Base-by-base conservation (phyloP, 1,140 invertebrate genomes). In the Papilio dardanus region DNA sequence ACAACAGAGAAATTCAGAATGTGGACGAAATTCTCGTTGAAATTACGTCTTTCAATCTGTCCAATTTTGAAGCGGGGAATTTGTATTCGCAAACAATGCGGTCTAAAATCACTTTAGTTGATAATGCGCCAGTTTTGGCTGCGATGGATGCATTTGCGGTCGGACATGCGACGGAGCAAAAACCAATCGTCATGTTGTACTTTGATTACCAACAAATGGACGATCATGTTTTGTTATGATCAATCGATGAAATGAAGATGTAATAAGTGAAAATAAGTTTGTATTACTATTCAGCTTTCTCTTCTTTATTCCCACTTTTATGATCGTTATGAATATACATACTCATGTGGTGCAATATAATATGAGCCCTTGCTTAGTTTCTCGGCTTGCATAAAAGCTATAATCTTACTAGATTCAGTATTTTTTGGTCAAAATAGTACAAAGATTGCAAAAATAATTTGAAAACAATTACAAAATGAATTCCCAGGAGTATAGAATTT, bases 101-200 rank as follows among this genome's bases (percentile, higher is more conserved):
- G 71, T 73, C 71, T 54, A 73, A 73, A 73, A 73, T 73, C 71
- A 73, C 71, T 73, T 73, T 73, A 73, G 71, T 73, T 73, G 71
- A 73, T 73, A 73, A 54, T 73, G 42, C 71, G 46, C 24, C 71
- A 73, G 71, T 73, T 73, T 73, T 54, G 71, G 69, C n/a, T 54
- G 71, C 71, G 42, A 73, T 46, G 68, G 68, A 71, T 73, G 71
- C 71, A 73, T 73, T 58, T 54, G 71, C 46, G 71, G 71, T 73
- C 24, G 71, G 71, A 50, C 71, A 19, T 58, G 28, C 71, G 42
- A 19, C 71, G 42, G 16, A 30, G 69, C 71, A 54, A 54, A 73
- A 73, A 73, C 30, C 71, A 73, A 73, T 58, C 71, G 31, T 73
- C 12, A 50, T 31, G 16, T 73, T 73, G 42, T 54, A 73, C 24